These are phyloP conservation scores for Chelonia mydas DNA, from an alignment of 2,797 vertebrate genomes.

Conservation along the genomic window DNA sequence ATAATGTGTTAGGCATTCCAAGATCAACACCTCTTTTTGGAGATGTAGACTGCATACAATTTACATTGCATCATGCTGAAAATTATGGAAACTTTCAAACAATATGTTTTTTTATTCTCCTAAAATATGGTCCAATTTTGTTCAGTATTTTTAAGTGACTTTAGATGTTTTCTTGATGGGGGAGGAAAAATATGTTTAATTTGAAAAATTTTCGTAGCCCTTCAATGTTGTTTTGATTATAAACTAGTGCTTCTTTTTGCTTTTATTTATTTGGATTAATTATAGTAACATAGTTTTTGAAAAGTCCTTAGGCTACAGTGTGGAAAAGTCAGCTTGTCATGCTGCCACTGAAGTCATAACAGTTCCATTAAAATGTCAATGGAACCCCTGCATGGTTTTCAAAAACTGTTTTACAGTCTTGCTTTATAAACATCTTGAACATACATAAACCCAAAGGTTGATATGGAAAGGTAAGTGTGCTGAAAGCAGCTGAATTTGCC, in stretches of 20 bases:
- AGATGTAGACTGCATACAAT: background rate
- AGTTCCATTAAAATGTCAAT: conserved; percentile 58
- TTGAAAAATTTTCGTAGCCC: background rate
- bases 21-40: background rate
- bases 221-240: background rate
- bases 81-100: background rate
- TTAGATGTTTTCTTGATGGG: background rate
- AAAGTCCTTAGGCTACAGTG: background rate
- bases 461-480: conserved; percentile 64
- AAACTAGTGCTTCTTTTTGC: background rate
- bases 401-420: conserved; percentile 65
- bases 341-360: background rate
- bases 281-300: background rate
- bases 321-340: background rate
- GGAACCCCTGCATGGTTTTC: conserved; percentile 45
- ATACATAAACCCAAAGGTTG: conserved; percentile 57
- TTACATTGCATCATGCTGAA: background rate
- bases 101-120: background rate
- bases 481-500: conserved; percentile 45
- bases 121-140: background rate
- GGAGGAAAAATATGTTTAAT: background rate
- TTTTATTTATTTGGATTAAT: background rate
- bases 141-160: background rate
- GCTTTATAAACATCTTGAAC: conserved; percentile 57
- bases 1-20: background rate